Percentiles rank a stretch among this genome's conserved stretches.
Evolutionary conservation across 2,797 vertebrate genomes (phyloP).

Genomic region (Zenarchopterus dispar): DNA sequence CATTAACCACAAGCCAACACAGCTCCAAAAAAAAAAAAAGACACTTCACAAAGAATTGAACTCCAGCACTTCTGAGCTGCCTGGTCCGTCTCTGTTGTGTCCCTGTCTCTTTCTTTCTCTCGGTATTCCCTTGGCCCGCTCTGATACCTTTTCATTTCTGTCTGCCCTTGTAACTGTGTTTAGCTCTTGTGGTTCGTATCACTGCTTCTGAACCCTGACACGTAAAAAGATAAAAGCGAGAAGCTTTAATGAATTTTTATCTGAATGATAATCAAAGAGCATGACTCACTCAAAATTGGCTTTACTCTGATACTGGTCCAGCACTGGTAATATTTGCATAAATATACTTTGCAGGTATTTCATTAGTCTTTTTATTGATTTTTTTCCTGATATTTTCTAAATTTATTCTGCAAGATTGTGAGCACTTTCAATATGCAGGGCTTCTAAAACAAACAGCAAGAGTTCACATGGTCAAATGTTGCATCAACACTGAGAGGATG

Average conservation of each 20-base stretch:
- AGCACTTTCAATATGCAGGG: no score
- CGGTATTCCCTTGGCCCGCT: neutral
- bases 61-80: constrained; percentile 14
- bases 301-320: neutral
- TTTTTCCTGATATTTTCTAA: no score
- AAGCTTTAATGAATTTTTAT: constrained; percentile 10
- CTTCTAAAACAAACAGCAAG: neutral
- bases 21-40: constrained; percentile 25
- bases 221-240: neutral
- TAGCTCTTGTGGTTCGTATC: constrained; percentile 11
- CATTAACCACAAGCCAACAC: neutral
- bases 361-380: no score
- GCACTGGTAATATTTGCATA: no score
- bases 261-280: constrained; percentile 18
- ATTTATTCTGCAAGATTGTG: no score
- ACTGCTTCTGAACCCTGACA: constrained; percentile 16
- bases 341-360: no score
- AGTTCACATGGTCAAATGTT: neutral
- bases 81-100: neutral
- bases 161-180: constrained; percentile 22
- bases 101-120: constrained; percentile 19
- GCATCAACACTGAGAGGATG: neutral
- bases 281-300: constrained; percentile 15
- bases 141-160: constrained; percentile 5
- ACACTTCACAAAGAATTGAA: constrained; percentile 28